Percentiles rank a stretch among this genome's conserved stretches.
phyloP scores from a whole-genome alignment of 2,113 vertebrate species.

The Corythornis cristatus region DNA sequence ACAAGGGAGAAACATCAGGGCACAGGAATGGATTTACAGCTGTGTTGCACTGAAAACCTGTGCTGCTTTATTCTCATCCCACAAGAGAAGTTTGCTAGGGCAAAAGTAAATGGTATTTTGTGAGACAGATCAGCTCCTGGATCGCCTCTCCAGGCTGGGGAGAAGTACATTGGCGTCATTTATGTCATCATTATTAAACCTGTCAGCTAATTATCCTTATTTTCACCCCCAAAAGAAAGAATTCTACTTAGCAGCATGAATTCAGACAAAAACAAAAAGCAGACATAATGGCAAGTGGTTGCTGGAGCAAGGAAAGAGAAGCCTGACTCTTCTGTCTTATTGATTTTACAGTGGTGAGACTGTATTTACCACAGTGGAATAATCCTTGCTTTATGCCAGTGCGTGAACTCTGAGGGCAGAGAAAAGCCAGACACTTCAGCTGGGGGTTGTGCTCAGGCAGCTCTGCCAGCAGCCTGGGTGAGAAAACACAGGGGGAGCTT shows the following conservation, averaged over 20 bases:
- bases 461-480: neutral
- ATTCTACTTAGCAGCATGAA: neutral
- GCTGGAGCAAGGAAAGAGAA: neutral
- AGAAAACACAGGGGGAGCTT: neutral
- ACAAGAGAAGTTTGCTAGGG: neutral
- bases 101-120: neutral
- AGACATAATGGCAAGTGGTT: neutral
- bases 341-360: neutral
- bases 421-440: neutral
- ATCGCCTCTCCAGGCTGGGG: neutral
- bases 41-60: neutral
- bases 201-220: neutral
- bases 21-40: neutral
- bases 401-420: neutral
- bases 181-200: neutral
- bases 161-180: neutral
- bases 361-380: neutral
- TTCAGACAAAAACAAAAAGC: neutral
- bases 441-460: neutral
- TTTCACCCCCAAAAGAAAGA: neutral
- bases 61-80: neutral
- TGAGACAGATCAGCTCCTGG: neutral
- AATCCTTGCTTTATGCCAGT: neutral
- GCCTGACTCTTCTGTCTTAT: neutral
- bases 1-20: neutral